Percentiles rank a stretch among this genome's conserved stretches.
phyloP scores from a whole-genome alignment of 2,113 vertebrate genomes.

The Plestiodon gilberti region DNA sequence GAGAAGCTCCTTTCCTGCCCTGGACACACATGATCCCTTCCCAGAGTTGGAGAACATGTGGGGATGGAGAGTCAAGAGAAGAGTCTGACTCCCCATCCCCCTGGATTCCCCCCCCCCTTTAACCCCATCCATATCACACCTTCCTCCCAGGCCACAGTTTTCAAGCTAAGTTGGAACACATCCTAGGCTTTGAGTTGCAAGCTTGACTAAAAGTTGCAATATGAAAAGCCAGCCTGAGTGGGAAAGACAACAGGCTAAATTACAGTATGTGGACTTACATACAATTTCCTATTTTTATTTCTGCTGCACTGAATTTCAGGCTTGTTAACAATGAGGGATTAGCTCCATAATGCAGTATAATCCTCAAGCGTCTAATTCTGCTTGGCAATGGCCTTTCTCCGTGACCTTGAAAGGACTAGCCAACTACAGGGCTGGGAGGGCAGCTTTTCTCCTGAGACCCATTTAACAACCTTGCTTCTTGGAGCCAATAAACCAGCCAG shows the following conservation, averaged over 20 bases:
- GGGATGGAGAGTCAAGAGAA: not conserved
- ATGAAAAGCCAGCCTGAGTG: not conserved
- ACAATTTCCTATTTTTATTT: conserved; percentile 12
- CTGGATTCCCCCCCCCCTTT: not conserved
- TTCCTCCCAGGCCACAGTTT: not conserved
- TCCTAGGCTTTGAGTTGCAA: not conserved
- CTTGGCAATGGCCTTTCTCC: not conserved
- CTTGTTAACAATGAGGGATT: conserved; percentile 14
- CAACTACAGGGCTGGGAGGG: not conserved
- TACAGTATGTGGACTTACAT: not conserved
- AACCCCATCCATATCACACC: not conserved
- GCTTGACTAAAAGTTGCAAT: not conserved
- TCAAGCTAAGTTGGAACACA: not conserved
- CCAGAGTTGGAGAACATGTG: not conserved
- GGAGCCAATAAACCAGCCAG: not conserved
- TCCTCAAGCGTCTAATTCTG: not conserved
- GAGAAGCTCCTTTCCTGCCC: not conserved
- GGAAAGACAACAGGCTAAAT: not conserved
- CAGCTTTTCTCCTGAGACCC: not conserved
- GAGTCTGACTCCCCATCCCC: not conserved
- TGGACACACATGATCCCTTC: not conserved
- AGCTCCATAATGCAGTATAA: not conserved
- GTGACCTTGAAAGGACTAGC: not conserved
- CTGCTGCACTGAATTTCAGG: not conserved
- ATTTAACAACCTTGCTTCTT: not conserved